Percentiles rank a stretch among this genome's conserved stretches.
These are phyloP conservation scores for Scortum barcoo DNA, from an alignment of 2,113 vertebrate genomes.

Conservation along the genomic window DNA sequence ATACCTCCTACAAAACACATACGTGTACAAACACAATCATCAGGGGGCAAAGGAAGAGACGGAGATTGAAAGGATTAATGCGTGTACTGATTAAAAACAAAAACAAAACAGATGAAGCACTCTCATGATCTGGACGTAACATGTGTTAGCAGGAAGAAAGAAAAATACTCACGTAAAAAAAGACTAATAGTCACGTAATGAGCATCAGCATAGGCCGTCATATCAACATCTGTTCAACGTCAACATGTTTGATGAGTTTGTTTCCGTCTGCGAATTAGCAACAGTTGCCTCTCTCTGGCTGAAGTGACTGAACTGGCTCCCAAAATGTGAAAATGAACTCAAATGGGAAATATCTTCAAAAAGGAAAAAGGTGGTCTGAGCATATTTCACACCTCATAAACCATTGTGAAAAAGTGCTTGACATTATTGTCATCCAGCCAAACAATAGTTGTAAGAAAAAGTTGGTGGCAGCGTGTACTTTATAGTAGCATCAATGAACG, in stretches of 20 bases:
- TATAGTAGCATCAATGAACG: not conserved
- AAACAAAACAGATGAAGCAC: not conserved
- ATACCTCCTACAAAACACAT: slow-evolving; percentile 90
- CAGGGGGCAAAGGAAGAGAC: not conserved
- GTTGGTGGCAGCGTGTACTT: not conserved
- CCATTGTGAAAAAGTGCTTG: not conserved
- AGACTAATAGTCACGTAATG: not conserved
- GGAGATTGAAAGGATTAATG: not conserved
- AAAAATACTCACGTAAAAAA: not conserved
- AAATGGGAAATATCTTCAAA: not conserved
- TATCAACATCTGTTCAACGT: slow-evolving; percentile 30
- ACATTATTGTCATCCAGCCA: not conserved
- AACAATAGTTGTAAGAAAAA: not conserved
- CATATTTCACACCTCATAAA: not conserved
- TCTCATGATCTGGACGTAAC: not conserved
- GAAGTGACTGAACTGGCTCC: slow-evolving; percentile 1
- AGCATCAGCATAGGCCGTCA: not conserved
- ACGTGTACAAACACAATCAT: not conserved
- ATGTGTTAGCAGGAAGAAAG: not conserved
- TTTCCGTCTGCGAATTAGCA: slow-evolving; percentile 21
- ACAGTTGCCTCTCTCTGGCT: slow-evolving; percentile 19
- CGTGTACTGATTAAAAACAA: not conserved
- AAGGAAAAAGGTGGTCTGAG: not conserved
- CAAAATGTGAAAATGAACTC: not conserved
- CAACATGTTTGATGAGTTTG: slow-evolving; percentile 21